These are phyloP conservation scores for Sander vitreus DNA, from an alignment of 2,113 vertebrate genomes.

Conservation along the genomic window DNA sequence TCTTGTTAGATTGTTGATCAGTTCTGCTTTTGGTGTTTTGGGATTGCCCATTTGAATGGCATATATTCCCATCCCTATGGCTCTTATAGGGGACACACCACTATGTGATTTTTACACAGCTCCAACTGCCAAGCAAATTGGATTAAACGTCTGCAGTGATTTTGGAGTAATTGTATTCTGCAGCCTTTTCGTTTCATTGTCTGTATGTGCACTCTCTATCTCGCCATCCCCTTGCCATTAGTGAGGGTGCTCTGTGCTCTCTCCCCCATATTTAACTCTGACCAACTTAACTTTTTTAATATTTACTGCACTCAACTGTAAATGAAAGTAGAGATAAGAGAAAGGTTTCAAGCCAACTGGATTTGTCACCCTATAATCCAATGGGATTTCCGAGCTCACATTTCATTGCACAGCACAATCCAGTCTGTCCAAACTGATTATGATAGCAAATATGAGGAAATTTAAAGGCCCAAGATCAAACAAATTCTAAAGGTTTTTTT, in stretches of 20 bases:
- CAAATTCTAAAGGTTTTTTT: constrained; percentile 8
- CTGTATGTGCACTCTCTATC: constrained; percentile 23
- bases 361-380: constrained; percentile 62
- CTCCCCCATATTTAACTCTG: constrained; percentile 14
- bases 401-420: constrained; percentile 59
- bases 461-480: constrained; percentile 44
- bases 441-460: not conserved
- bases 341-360: constrained; percentile 40
- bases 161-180: constrained; percentile 65
- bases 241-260: not conserved
- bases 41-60: constrained; percentile 43
- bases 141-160: constrained; percentile 76
- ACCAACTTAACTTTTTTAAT: constrained; percentile 47
- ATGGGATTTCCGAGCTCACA: constrained; percentile 55
- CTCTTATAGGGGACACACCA: constrained; percentile 67
- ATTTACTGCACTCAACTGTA: constrained; percentile 45
- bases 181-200: constrained; percentile 52
- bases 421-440: constrained; percentile 12
- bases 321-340: constrained; percentile 57
- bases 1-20: constrained; percentile 54
- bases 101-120: constrained; percentile 57
- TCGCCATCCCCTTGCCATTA: constrained; percentile 27
- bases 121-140: constrained; percentile 71
- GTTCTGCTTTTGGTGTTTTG: constrained; percentile 48
- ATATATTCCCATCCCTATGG: constrained; percentile 36